phyloP scores from a whole-genome alignment of 2,888 invertebrate species.

The Odiellus spinosus region DNA sequence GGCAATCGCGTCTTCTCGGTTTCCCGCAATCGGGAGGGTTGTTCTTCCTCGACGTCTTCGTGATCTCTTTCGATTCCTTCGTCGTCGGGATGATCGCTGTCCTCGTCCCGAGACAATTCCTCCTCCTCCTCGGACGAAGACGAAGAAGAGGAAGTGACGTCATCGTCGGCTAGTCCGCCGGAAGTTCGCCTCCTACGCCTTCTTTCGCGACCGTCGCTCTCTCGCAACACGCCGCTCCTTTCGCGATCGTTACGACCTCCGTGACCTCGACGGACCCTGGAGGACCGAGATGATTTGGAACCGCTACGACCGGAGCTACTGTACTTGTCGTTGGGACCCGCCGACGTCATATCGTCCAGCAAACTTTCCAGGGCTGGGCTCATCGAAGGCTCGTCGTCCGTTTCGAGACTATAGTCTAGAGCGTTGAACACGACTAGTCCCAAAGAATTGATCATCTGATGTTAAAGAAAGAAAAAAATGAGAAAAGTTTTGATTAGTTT shows the following conservation, averaged over 20 bases:
- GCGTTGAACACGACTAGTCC: constrained; percentile 75
- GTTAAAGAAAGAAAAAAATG: not conserved
- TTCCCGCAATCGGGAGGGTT: constrained; percentile 4
- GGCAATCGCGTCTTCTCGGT: too few relatives aligned
- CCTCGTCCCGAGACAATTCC: constrained; percentile 7
- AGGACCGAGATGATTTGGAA: too few relatives aligned
- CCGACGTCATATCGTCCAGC: constrained; percentile 36
- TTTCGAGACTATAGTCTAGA: constrained; percentile 69
- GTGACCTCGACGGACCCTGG: too few relatives aligned
- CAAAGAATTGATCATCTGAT: constrained; percentile 55
- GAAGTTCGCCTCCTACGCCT: too few relatives aligned
- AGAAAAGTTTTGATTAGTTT: not conserved
- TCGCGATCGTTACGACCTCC: too few relatives aligned
- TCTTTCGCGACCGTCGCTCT: too few relatives aligned
- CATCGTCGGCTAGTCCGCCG: too few relatives aligned
- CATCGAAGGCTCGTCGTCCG: constrained; percentile 70
- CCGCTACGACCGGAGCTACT: too few relatives aligned
- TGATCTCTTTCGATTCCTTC: constrained; percentile 82
- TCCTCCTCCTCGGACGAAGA: not conserved
- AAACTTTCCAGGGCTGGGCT: constrained; percentile 69
- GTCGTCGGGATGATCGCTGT: constrained; percentile 43
- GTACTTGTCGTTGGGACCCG: not conserved
- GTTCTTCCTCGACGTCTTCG: constrained; percentile 43
- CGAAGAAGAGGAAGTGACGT: not conserved
- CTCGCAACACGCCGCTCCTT: too few relatives aligned